Evolutionary conservation across 1,140 invertebrate genomes (phyloP), one percentile per base, ranked within the genome.

Genomic region (Ceratitis capitata): DNA sequence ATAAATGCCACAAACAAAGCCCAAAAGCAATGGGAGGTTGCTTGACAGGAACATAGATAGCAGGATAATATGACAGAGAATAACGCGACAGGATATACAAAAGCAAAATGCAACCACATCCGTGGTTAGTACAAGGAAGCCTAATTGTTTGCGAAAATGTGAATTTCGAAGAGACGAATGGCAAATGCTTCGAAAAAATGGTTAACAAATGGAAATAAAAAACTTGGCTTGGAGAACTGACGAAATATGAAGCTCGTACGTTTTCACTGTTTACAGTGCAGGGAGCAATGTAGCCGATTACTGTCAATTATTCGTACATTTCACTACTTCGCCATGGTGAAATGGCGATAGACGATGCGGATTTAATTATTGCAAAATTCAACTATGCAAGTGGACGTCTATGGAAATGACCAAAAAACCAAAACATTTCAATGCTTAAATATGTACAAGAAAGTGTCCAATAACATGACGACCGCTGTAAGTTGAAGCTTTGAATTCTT

Each of bases 291-390:
- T 23, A n/a, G 26, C n/a, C n/a, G n/a, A n/a, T n/a, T 35, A 45
- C 45, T 78, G 69, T 26, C 69, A 78, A 78, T 78, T 39, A 78
- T 78, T 78, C 69, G 69, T n/a, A n/a, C 69, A 78, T 45, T 78
- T 78, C 42, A 78, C 45, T 39, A 42, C 16, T 45, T 78, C 45
- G 42, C n/a, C 69, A 78, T 23, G 12, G 69, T 6, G 39, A 5
- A 47, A 35, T 69, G 19, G 64, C n/a, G 35, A 1, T 14, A n/a
- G 16, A 19, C 19, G 1, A 5, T 32, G 58, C 42, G 69, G 39
- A 42, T 45, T 10, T 78, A 45, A n/a, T 45, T 42, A 12, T 45
- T 26, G 32, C 35, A 45, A 78, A 78, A 45, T 45, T 26, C 39
- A 78, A 19, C 10, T 16, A 74, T 45, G 19, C 35, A 74, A 32